Evolutionary conservation across 2,888 invertebrate genomes (phyloP), one percentile per base, ranked within the genome.

Genomic region (Dione vanillae): DNA sequence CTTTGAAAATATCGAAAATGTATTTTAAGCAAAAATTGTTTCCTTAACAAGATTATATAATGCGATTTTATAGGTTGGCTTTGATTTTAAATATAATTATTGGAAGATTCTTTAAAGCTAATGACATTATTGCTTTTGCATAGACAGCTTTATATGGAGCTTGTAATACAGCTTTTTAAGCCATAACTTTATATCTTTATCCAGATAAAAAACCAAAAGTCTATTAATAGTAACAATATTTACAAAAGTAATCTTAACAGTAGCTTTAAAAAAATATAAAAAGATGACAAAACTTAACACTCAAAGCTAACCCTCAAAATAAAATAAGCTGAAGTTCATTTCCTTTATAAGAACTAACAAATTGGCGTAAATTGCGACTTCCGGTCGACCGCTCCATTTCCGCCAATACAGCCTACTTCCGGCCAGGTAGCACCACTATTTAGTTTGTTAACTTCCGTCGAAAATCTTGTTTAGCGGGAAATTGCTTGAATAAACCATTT

Each of bases 341-440:
- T 83, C 85, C 83, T 74, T 72, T 75, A 78, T 79, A 82, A 80
- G 79, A 76, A 76, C 76, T 78, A 77, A 80, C 81, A 78, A 78
- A 79, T 74, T 79, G 78, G 84, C 81, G 88, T 84, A 91, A 91
- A 91, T 89, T 89, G 90, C 78, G 80, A 85, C 86, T 84, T 90
- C 91, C 90, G 87, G 87, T 82, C 82, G 84, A 78, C 80, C 84
- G 85, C 82, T 84, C 86, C 83, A 88, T 88, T 90, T 90, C 89
- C 89, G 82, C 82, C 87, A 86, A 89, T 89, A 85, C 83, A 83
- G 83, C 82, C 79, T 71, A 80, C 82, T 87, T 88, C 89, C 89
- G 87, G 80, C 77, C 88, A 89, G 87, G 88, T 89, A 87, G 81
- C 84, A 83, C 74, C 84, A 88, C 88, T 89, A 88, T 88, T 84